Evolutionary conservation across 2,797 vertebrate genomes (phyloP), one percentile per base, ranked within the genome.

Genomic region (Bradypodion pumilum): DNA sequence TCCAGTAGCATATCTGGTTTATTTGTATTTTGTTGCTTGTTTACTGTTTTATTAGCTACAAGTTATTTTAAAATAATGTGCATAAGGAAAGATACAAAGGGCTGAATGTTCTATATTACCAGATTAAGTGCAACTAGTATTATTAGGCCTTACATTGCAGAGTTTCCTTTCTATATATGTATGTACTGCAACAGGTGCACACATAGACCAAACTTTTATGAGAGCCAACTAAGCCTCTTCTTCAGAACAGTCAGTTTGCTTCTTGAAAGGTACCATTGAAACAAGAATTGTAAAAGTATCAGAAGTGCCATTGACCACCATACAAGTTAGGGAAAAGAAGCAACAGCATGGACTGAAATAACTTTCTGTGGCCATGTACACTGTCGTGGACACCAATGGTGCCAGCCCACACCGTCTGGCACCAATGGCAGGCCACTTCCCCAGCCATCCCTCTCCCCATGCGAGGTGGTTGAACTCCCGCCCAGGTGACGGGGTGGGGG

Each of bases 271-370:
- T 94, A 95, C 95, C 91, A 96, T 75, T 90, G 93, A 96, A 95
- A 95, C 93, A 94, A 94, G 96, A 97, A 97, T 97, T 98, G 96
- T 95, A 95, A 94, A 92, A 89, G n/a, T 81, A 90, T 60, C 91
- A 91, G 86, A 93, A 91, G 32, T 87, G 82, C 59, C 12, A 73
- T 80, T 93, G 78, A 80, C 89, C 92, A 89, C 46, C 60, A 74
- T 87, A 90, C 84, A 92, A 77, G 90, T 89, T 86, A 69, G 29
- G 69, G 87, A 90, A 63, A 91, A 89, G 82, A 77, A 86, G 62
- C 40, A 78, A 5, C 62, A 83, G 80, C 82, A 44, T 59, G 59
- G 49, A 74, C 29, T 59, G 76, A 85, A 93, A 86, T 9, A 74
- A 73, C n/a, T n/a, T n/a, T n/a, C n/a, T n/a, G n/a, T n/a, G n/a